Conservation (phyloP, 2,888 invertebrate genomes). For the Torymus tubicola region DNA sequence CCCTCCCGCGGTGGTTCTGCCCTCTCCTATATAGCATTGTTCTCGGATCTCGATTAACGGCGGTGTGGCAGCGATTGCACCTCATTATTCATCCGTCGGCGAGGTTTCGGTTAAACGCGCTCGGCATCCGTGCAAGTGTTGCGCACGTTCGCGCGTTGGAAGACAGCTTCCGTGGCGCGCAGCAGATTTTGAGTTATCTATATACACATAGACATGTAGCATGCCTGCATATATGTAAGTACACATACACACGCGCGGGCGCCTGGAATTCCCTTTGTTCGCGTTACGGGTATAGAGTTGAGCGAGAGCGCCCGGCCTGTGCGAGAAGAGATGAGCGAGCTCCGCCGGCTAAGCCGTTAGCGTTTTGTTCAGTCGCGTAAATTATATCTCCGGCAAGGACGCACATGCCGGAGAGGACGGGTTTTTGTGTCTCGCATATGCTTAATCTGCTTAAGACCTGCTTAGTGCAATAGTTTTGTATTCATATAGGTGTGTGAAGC, state of each 20-base stretch:
- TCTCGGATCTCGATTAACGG: neutral
- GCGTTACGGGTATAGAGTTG: too few relatives aligned
- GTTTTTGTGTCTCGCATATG: too few relatives aligned
- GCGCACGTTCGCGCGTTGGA: neutral
- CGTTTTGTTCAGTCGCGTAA: too few relatives aligned
- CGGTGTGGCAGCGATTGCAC: conserved; percentile 4
- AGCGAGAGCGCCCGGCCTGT: neutral
- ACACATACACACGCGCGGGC: neutral
- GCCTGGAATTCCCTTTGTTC: conserved; percentile 18
- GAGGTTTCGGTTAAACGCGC: conserved; percentile 14
- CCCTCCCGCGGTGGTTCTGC: neutral
- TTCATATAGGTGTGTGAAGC: too few relatives aligned
- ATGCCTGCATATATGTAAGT: too few relatives aligned
- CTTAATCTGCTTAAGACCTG: too few relatives aligned
- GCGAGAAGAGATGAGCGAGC: too few relatives aligned
- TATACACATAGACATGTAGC: too few relatives aligned
- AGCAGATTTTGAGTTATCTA: conserved; percentile 10
- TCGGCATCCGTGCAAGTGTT: neutral
- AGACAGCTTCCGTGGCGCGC: neutral
- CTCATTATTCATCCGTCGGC: conserved; percentile 21
- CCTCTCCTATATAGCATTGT: neutral
- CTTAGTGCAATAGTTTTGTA: too few relatives aligned
- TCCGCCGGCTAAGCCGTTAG: too few relatives aligned
- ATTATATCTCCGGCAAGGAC: too few relatives aligned
- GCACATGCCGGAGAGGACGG: too few relatives aligned